Conservation (phyloP, 2,797 vertebrate species). For the Cynopterus sphinx region DNA sequence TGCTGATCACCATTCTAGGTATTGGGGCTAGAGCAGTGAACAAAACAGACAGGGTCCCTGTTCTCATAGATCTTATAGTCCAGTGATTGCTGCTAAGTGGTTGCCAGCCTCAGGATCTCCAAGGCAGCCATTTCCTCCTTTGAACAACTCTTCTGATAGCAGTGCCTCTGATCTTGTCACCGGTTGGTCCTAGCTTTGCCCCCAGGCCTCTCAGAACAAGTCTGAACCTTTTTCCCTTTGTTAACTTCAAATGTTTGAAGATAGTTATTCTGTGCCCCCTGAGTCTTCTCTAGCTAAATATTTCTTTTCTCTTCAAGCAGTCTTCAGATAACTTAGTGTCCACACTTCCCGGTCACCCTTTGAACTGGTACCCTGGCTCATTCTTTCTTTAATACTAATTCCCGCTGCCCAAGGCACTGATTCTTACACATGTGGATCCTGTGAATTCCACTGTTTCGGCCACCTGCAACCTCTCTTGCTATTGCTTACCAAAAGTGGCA, state of each 20-base stretch:
- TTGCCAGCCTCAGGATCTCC: not conserved
- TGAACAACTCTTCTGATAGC: not conserved
- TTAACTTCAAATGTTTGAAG: not conserved
- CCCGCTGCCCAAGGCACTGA: not conserved
- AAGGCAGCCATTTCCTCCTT: not conserved
- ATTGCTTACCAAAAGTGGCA: not conserved
- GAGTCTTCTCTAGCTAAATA: not conserved
- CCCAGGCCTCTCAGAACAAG: not conserved
- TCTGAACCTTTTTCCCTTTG: not conserved
- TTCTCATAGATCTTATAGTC: not conserved
- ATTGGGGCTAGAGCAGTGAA: not conserved
- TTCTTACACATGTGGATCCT: not conserved
- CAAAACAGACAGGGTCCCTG: not conserved
- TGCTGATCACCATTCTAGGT: not conserved
- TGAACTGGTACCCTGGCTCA: not conserved
- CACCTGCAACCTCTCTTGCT: not conserved
- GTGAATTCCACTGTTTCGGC: not conserved
- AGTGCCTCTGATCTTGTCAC: not conserved
- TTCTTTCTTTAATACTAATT: not conserved
- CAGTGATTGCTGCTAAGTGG: too few relatives aligned
- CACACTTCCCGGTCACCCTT: not conserved
- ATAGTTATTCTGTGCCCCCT: not conserved
- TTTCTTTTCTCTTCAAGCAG: not conserved
- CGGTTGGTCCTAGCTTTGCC: not conserved
- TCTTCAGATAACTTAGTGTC: not conserved